phyloP scores from a whole-genome alignment of 2,797 vertebrate species.

The Chloroceryle amazona region DNA sequence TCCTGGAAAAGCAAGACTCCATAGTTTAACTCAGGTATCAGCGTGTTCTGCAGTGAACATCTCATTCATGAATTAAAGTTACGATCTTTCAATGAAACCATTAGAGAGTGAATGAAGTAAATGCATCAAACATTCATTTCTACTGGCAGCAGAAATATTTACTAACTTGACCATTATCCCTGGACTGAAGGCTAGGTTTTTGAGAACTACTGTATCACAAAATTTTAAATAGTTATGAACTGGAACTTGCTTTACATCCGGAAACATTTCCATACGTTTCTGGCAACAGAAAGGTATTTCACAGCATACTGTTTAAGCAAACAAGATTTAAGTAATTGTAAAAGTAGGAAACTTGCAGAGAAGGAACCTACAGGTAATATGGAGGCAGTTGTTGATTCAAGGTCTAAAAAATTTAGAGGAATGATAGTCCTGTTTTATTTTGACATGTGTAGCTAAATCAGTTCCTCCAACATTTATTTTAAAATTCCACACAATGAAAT shows the following conservation, averaged over 20 bases:
- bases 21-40: not conserved
- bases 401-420: no score
- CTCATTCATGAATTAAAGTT: not conserved
- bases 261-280: not conserved
- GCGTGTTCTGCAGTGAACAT: not conserved
- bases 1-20: not conserved
- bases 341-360: not conserved
- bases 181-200: not conserved
- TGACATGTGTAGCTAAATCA: no score
- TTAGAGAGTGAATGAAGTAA: not conserved
- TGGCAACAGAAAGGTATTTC: not conserved
- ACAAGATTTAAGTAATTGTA: not conserved
- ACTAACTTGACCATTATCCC: not conserved
- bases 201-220: not conserved
- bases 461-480: no score
- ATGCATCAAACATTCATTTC: accelerated
- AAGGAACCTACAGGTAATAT: not conserved
- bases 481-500: no score
- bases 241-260: not conserved
- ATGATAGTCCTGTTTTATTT: no score
- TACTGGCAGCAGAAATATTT: not conserved
- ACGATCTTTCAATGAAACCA: not conserved
- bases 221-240: not conserved
- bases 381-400: not conserved
- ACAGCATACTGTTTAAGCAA: not conserved